Evolutionary conservation across 2,888 invertebrate species (phyloP), one percentile per base, ranked within the genome.

Genomic region (Andricus quercusramuli): DNA sequence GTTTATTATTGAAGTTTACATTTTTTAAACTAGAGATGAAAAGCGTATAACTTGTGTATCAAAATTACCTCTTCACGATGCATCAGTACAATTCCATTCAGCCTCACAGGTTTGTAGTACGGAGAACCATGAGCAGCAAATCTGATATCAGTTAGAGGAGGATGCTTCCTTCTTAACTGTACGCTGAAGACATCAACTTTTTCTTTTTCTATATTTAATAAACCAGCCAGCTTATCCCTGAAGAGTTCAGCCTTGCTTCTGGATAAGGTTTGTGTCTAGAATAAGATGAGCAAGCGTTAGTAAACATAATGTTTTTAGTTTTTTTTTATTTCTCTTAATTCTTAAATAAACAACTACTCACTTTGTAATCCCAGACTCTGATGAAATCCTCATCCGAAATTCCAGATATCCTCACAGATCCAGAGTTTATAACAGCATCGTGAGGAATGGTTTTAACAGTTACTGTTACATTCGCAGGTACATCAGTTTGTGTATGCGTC

Each of bases 151-250:
- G 98, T 98, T 64, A 97, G 94, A 1, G 97, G 97, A 0, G 98
- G 97, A 93, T 97, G 96, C 87, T 97, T 96, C 87, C 97, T 95
- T 87, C 97, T 95, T 66, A 97, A 93, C 92, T 99, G 98, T 22
- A 99, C 98, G 92, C 99, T 99, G 92, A 99, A 99, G 79, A 99
- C 96, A 89, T 99, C 98, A 22, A 99, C 98, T 91, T 98, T 98
- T 87, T 97, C 97, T 56, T 96, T 94, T 86, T 97, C 96, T 6
- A 97, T 97, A 86, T 96, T 96, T 77, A 99, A 94, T 85, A 98
- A 94, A 90, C 97, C 96, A 0, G 96, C 97, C 84, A 99, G 94
- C 93, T 98, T 97, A 86, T 97, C 97, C 89, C 97, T 95, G 93
- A 99, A 98, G 85, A 96, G 95, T 89, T 99, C 98, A 82, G 97